Percentiles rank a stretch among this genome's conserved stretches.
Conservation (phyloP, 1,140 invertebrate species). For the Bilobella aurantiaca region DNA sequence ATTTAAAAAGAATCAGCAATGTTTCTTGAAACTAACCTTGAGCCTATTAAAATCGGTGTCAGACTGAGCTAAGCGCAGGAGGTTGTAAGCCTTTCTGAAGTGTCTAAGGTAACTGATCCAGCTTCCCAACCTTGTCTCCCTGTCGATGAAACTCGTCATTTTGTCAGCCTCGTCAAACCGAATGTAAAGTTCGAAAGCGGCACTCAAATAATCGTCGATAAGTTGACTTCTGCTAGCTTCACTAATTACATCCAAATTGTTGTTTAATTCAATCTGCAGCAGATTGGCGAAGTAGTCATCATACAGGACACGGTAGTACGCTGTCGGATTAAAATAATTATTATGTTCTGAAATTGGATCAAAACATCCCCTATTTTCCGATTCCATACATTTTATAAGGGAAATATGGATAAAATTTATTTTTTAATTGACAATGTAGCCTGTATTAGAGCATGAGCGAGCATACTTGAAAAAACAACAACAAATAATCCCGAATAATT, state of each 20-base stretch:
- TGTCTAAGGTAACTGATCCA: constrained; percentile 46
- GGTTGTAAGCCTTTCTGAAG: constrained; percentile 14
- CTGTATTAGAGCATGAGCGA: too few relatives aligned
- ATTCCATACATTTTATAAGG: too few relatives aligned
- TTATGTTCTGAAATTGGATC: too few relatives aligned
- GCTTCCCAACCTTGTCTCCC: constrained; percentile 49
- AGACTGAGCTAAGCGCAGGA: not conserved
- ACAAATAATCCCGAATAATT: not conserved
- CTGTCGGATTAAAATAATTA: too few relatives aligned
- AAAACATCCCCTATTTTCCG: too few relatives aligned
- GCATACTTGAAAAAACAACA: not conserved
- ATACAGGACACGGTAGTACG: constrained; percentile 29
- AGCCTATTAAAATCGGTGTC: too few relatives aligned
- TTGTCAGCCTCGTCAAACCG: constrained; percentile 43
- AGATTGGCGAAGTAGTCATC: not conserved
- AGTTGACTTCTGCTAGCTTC: constrained; percentile 21
- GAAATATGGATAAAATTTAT: too few relatives aligned
- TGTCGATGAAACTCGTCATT: constrained; percentile 51
- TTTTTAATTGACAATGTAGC: too few relatives aligned
- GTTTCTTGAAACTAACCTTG: not conserved
- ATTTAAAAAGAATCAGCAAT: too few relatives aligned
- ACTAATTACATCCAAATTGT: constrained; percentile 2
- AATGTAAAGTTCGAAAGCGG: constrained; percentile 10
- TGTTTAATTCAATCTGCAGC: constrained; percentile 11
- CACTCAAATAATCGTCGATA: constrained; percentile 27